These are phyloP conservation scores for Pipistrellus pipistrellus DNA, from an alignment of 2,797 vertebrate genomes.

Conservation along the genomic window DNA sequence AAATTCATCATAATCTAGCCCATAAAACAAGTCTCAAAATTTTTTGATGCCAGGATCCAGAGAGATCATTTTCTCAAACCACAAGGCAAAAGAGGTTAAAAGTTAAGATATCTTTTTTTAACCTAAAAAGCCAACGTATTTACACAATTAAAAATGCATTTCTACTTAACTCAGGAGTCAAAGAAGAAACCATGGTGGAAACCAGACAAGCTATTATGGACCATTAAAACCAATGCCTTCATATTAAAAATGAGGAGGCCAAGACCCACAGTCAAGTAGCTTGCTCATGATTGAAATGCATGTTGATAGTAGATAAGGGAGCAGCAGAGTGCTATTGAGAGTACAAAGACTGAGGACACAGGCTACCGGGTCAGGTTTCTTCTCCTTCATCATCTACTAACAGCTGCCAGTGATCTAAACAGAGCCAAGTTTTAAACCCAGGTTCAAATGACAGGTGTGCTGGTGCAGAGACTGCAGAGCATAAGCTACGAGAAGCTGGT, in stretches of 20 bases:
- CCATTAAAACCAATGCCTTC: not conserved
- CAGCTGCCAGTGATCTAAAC: not conserved
- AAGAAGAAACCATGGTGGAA: not conserved
- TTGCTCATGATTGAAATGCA: not conserved
- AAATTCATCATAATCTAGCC: not conserved
- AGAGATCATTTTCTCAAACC: not conserved
- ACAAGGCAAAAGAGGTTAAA: not conserved
- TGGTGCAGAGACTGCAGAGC: not conserved
- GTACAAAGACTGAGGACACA: not conserved
- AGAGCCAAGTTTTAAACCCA: not conserved
- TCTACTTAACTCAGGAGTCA: not conserved
- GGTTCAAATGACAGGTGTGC: not conserved
- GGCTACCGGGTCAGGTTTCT: not conserved
- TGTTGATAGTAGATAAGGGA: not conserved
- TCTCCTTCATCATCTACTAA: not conserved
- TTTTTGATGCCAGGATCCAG: not conserved
- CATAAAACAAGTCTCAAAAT: not conserved
- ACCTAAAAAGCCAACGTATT: not conserved
- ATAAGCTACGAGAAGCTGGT: not conserved
- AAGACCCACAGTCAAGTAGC: not conserved
- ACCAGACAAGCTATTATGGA: not conserved
- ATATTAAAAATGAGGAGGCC: not conserved
- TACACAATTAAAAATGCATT: not conserved
- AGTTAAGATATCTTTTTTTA: not conserved
- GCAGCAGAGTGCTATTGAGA: not conserved